A percentile compares a stretch with the other conserved stretches of the same genome.
These are phyloP conservation scores for Drosophila melanogaster DNA, from an alignment of 1,140 invertebrate genomes.

Conservation along the genomic window Release_6_plus_ISO1_MT NT_033779.5:17814501-17815000, in stretches of 20 bases:
- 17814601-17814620: slow-evolving; percentile 81
- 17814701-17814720: slow-evolving; percentile 73
- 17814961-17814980: not conserved
- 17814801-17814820: slow-evolving; percentile 33
- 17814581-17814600: slow-evolving; percentile 45
- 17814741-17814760: slow-evolving; percentile 24
- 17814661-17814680: slow-evolving; percentile 63
- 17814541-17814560: slow-evolving; percentile 75
- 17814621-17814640: slow-evolving; percentile 57
- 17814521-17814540: slow-evolving; percentile 81
- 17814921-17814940: slow-evolving; percentile 15
- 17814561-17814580: slow-evolving; percentile 52
- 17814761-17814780: slow-evolving; percentile 29
- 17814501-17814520: slow-evolving; percentile 76
- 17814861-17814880: slow-evolving; percentile 25
- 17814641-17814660: slow-evolving; percentile 51
- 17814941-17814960: not conserved
- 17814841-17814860: slow-evolving; percentile 34
- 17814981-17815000: slow-evolving; percentile 1
- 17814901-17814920: not conserved
- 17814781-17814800: slow-evolving; percentile 32
- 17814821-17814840: slow-evolving; percentile 33
- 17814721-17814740: slow-evolving; percentile 75
- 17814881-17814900: slow-evolving; percentile 24
- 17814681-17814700: slow-evolving; percentile 57